Evolutionary conservation across 2,797 vertebrate genomes (phyloP).

Genomic region (Thunnus albacares): DNA sequence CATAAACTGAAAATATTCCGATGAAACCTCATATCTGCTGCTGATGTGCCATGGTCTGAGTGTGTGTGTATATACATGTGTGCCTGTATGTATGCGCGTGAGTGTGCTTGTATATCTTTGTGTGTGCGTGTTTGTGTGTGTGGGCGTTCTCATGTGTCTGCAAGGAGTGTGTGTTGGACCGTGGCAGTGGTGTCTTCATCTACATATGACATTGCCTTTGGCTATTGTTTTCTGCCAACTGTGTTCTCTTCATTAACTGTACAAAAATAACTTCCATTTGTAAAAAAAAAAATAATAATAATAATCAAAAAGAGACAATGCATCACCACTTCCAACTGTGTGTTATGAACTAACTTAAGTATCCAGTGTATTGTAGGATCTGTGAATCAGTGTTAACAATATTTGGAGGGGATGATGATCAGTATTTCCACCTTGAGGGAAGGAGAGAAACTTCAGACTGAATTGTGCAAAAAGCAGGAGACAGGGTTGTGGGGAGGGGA

Average conservation of each 20-base stretch:
- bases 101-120: not conserved
- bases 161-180: conserved; percentile 37
- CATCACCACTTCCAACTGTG: conserved; percentile 72
- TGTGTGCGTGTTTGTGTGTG: conserved; percentile 15
- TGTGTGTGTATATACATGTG: conserved; percentile 27
- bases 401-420: conserved; percentile 58
- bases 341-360: conserved; percentile 79
- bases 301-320: conserved; percentile 59
- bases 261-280: conserved; percentile 74
- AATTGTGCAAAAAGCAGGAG: conserved; percentile 60
- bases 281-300: conserved; percentile 49
- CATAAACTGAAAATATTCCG: conserved; percentile 50
- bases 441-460: conserved; percentile 53
- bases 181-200: conserved; percentile 52
- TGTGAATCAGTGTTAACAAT: conserved; percentile 80
- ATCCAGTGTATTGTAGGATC: conserved; percentile 79
- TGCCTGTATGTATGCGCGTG: conserved; percentile 1
- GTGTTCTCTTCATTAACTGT: conserved; percentile 67
- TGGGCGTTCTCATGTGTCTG: conserved; percentile 27
- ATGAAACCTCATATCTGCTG: conserved; percentile 46
- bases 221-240: conserved; percentile 60
- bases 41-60: conserved; percentile 52
- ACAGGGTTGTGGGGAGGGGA: conserved; percentile 46
- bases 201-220: conserved; percentile 50
- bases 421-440: conserved; percentile 70